Conservation (phyloP, 2,113 vertebrate species). For the Junco hyemalis region DNA sequence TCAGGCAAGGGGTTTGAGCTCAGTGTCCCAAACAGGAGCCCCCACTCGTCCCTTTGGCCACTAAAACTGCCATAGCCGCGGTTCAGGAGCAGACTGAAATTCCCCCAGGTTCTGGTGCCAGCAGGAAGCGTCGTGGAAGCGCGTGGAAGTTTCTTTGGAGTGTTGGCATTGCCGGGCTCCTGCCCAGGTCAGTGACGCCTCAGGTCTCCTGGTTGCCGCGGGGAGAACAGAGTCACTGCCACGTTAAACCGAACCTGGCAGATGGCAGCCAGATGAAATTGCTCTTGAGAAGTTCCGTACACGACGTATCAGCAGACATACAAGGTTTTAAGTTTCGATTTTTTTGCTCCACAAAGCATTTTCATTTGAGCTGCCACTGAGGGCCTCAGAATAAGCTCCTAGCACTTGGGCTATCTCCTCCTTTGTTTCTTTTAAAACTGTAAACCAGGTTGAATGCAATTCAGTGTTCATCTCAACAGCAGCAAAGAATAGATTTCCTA, state of each 20-base stretch:
- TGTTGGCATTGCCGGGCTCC: accelerated
- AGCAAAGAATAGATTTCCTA: neutral
- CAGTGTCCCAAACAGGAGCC: neutral
- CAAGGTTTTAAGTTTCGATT: neutral
- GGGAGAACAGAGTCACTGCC: neutral
- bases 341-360: neutral
- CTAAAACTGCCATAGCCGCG: neutral
- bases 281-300: no score
- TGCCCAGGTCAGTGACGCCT: accelerated
- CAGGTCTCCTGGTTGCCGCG: no score
- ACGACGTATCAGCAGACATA: neutral
- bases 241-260: neutral
- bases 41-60: neutral
- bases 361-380: neutral
- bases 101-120: no score
- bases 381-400: neutral
- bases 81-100: neutral
- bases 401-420: neutral
- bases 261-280: neutral
- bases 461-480: neutral
- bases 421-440: neutral
- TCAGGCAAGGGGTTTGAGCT: accelerated
- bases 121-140: neutral
- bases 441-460: neutral
- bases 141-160: neutral